Base-by-base conservation (phyloP, 2,888 invertebrate species). In the Xanthia icteritia region DNA sequence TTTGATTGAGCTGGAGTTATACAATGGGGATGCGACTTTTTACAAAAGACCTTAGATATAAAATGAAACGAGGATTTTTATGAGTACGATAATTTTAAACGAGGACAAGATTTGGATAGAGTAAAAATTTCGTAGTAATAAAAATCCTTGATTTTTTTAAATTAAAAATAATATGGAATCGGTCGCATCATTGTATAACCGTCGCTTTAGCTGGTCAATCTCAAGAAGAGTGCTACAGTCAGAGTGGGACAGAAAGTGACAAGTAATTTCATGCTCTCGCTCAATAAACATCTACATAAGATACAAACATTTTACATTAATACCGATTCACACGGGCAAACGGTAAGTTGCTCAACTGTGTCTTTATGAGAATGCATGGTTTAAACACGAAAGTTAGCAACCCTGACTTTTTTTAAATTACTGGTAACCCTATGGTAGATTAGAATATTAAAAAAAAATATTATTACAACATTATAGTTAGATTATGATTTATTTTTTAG, bases 271-370 rank as follows among this genome's bases (percentile, higher is more conserved):
- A 96, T 96, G 96, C 96, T 96, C 96, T 88, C 90, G 82, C 86
- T 88, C 73, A 82, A 86, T 88, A 89, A 92, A 93, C 91, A 94
- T 93, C 96, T 96, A 96, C 95, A 81, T 85, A 89, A 90, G 78
- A 90, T 89, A 92, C 85, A 89, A 89, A 89, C 81, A 86, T 89
- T 89, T 87, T 90, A 91, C 92, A 92, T 92, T 91, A 84, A 92
- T 90, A 95, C 96, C 96, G 96, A 96, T 96, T 96, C 96, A 96
- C 96, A 96, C 96, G 90, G 96, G 95, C 96, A 94, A 95, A 92
- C 91, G 90, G 92, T 90, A 88, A 86, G 88, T 90, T 92, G 90
- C 88, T 83, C 77, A 89, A 71, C 69, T 86, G 86, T 88, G 87
- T 86, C 79, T 84, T 82, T 89, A 92, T 93, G 95, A 95, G 95